Base-by-base conservation (phyloP, 2,113 vertebrate genomes). In the Nestor notabilis region DNA sequence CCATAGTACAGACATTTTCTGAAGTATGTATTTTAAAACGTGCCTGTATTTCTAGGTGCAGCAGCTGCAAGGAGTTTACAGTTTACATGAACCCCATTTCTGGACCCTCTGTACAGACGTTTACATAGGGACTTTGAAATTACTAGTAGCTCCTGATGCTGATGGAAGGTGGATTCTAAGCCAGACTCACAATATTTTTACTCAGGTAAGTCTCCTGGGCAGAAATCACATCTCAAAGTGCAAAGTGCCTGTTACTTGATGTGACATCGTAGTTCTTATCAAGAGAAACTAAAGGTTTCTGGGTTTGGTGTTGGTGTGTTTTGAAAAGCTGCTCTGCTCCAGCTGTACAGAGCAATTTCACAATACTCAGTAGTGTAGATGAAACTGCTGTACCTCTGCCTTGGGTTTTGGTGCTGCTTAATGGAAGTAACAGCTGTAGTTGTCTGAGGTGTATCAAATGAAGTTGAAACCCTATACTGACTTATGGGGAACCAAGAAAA, bases 151-250 rank as follows among this genome's bases (percentile, higher is more conserved):
- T 18, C 99, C 99, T 24, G 99, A 99, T 70, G 99, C 99, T 33
- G 99, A 99, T 94, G 97, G 99, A 37, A 98, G 99, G 93, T 99
- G 99, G 99, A 99, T 99, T 97, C 98, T 99, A 94, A 99, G 99
- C 98, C 99, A 99, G 96, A 99, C 99, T 9, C 99, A 99, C 97
- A 98, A 99, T 95, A 99, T 99, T 96, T 99, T 99, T 97, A 99
- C 99, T 96, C 99, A 99, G 99, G 99, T 99, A 97, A 66, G 92
- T 92, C 29, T 93, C 60, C 14, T 52, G 69, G n/a, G 46, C 41
- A 70, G 24, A 76, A 58, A 79, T 58, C 60, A n/a, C 37, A 37
- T 61, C 74, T 61, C 35, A 10, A 23, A 50, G 37, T 17, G 7
- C 60, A 33, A 70, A 39, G 43, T 37, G 8, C 15, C 60, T 31